phyloP scores from a whole-genome alignment of 1,140 invertebrate genomes.

The Drosophila ananassae region DNA sequence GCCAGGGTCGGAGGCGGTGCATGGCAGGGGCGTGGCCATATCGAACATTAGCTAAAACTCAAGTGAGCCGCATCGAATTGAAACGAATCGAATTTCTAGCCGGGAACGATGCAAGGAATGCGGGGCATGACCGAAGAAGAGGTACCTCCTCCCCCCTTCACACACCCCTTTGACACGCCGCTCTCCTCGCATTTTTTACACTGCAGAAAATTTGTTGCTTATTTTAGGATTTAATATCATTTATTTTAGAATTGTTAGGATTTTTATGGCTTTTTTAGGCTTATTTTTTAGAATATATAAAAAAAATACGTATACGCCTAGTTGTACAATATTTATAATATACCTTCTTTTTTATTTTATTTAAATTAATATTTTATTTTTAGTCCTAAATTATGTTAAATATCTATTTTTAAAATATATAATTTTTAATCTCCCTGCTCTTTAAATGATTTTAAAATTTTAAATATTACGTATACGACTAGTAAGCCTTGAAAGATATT shows the following conservation, averaged over 20 bases:
- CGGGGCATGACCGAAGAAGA: conserved; percentile 30
- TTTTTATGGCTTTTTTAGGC: neutral
- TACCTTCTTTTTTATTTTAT: too few relatives aligned
- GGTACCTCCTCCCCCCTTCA: neutral
- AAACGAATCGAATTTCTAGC: conserved; percentile 69
- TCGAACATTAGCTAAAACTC: conserved; percentile 82
- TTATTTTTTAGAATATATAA: too few relatives aligned
- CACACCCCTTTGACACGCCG: neutral
- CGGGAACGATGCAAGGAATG: conserved; percentile 48
- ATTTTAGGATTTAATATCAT: too few relatives aligned
- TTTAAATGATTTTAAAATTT: too few relatives aligned
- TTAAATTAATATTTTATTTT: neutral
- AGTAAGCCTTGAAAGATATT: too few relatives aligned
- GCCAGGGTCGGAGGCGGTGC: neutral
- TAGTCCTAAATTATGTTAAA: too few relatives aligned
- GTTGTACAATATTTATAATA: neutral
- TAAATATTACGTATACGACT: too few relatives aligned
- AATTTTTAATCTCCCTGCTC: too few relatives aligned
- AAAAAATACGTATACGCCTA: neutral
- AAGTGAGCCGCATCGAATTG: conserved; percentile 80
- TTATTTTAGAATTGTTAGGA: neutral
- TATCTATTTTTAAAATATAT: too few relatives aligned
- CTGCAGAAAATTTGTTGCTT: neutral
- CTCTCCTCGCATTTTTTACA: neutral
- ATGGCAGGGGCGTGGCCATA: conserved; percentile 67